phyloP scores from a whole-genome alignment of 2,113 vertebrate genomes.

The Oreochromis aureus region DNA sequence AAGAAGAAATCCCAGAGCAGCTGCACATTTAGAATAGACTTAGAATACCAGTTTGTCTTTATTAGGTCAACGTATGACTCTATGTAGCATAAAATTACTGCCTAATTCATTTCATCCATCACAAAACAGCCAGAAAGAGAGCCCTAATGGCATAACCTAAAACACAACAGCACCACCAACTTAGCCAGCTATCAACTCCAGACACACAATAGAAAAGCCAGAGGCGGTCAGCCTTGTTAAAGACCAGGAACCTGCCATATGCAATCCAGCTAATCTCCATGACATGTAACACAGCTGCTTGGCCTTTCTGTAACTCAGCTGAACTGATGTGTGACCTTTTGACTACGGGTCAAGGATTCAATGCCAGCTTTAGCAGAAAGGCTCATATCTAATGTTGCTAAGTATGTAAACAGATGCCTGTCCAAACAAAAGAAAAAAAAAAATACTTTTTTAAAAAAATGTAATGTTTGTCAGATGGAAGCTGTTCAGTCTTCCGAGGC shows the following conservation, averaged over 20 bases:
- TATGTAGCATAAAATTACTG: not conserved
- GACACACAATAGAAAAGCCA: not conserved
- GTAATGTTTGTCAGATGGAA: not conserved
- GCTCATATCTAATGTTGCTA: not conserved
- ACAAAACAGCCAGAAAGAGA: not conserved
- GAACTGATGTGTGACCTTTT: conserved; percentile 16
- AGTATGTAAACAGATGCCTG: not conserved
- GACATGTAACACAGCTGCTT: conserved; percentile 31
- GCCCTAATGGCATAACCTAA: not conserved
- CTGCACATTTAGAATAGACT: not conserved
- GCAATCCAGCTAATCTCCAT: conserved; percentile 36
- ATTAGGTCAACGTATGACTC: not conserved
- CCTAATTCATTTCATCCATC: not conserved
- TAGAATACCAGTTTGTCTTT: not conserved
- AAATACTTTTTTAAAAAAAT: not conserved
- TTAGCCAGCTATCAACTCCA: not conserved
- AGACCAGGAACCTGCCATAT: conserved; percentile 35
- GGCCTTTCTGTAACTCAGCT: conserved; percentile 2
- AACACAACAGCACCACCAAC: not conserved
- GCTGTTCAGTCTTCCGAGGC: not conserved
- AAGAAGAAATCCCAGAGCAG: not conserved
- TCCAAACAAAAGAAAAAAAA: not conserved
- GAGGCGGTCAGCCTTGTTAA: conserved; percentile 2
- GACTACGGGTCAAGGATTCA: not conserved
- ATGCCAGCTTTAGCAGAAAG: not conserved